Percentiles rank a stretch among this genome's conserved stretches.
Conservation (phyloP, 2,797 vertebrate genomes). For the Dendrocincla tyrannina region DNA sequence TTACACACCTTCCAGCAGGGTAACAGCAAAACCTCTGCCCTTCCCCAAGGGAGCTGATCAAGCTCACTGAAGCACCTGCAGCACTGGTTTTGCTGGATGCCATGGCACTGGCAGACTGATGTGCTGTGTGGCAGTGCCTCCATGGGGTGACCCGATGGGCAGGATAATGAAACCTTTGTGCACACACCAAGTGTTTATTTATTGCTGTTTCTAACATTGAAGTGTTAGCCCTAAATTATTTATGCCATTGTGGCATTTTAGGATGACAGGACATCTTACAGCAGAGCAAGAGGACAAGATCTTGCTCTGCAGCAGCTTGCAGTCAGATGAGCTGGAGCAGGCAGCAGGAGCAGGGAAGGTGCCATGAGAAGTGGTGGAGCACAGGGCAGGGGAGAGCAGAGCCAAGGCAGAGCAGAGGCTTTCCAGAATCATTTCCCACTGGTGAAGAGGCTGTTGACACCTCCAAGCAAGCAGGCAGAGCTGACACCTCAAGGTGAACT, state of each 20-base stretch:
- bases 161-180: not conserved
- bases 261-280: not conserved
- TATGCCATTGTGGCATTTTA: not conserved
- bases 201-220: not conserved
- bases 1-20: accelerated
- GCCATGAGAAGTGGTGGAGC: not conserved
- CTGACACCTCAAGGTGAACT: not conserved
- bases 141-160: accelerated
- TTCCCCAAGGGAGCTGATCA: accelerated
- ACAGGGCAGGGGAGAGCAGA: not conserved
- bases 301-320: not conserved
- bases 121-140: accelerated
- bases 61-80: not conserved
- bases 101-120: accelerated
- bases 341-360: not conserved
- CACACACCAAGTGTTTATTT: not conserved
- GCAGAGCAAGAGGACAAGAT: not conserved
- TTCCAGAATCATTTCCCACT: not conserved
- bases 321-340: not conserved
- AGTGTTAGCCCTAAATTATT: not conserved
- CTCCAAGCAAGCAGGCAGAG: not conserved
- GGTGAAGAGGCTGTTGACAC: not conserved
- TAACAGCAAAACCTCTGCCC: not conserved
- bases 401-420: not conserved
- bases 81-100: accelerated